Base-by-base conservation (phyloP, 1,140 invertebrate species). In the Stegodyphus dumicola region DNA sequence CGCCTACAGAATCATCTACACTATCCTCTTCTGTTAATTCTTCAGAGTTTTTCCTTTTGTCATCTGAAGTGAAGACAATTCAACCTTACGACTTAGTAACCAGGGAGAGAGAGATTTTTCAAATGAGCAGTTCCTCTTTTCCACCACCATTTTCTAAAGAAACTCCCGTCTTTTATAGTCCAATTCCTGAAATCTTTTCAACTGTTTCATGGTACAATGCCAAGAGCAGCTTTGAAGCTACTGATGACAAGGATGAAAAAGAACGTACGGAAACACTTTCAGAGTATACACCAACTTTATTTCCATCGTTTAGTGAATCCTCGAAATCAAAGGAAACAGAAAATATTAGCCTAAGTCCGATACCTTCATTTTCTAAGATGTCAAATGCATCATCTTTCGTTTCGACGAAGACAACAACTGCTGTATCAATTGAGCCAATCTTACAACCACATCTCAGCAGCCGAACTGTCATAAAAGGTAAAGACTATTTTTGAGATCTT, bases 251-350 rank as follows among this genome's bases (percentile, higher is more conserved):
- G 33, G 6, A 33, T 6, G n/a, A 52, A 15, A 71, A 51, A 54
- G 48, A 33, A 53, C 15, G 9, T 60, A 10, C 5, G 56, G 7
- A 49, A 9, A 54, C 17, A 11, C 48, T 52, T 64, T 48, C 9
- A n/a, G 60, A 75, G 13, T 15, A 10, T 9, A 66, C 49, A 33
- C 60, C 56, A 9, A 33, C 52, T 60, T 18, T 71, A 6, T 73
- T 69, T 17, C 60, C 80, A 9, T 83, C 80, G 0, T 83, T 83
- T 49, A 33, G 75, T 49, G 18, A 48, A 76, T 56, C 52, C 6
- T n/a, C 56, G 17, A 11, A 7, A 5, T 60, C 49, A 4, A 56
- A 15, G 7, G 54, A 76, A 75, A 75, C 73, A 15, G 54, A 56
- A 18, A 76, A 18, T 7, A 6, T 73, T 52, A 9, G 6, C 64